A percentile compares a stretch with the other conserved stretches of the same genome.
These are phyloP conservation scores for Sarcophaga caerulescens DNA, from an alignment of 2,888 invertebrate genomes.

Conservation along the genomic window DNA sequence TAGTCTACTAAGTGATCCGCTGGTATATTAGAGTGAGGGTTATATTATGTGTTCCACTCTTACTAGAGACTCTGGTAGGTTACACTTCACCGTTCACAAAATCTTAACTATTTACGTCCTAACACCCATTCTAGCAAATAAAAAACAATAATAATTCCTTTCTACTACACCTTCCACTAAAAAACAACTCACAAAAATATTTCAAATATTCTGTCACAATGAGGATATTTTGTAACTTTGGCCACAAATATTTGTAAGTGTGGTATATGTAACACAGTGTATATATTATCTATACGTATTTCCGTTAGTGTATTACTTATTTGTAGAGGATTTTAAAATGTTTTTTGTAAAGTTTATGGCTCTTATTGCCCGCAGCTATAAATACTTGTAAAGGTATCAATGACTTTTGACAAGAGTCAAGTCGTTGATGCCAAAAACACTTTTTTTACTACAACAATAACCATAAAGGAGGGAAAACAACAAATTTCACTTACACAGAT, in stretches of 20 bases:
- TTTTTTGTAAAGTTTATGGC: background rate
- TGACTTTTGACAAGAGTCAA: background rate
- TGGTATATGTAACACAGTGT: background rate
- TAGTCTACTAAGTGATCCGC: too few species aligned
- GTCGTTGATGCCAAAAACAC: background rate
- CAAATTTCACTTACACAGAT: background rate
- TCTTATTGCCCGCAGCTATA: background rate
- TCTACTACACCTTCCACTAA: too few species aligned
- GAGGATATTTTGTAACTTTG: background rate
- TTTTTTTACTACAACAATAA: background rate
- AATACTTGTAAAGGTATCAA: background rate
- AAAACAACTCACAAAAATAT: too few species aligned
- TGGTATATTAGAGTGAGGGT: too few species aligned
- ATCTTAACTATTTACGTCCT: too few species aligned
- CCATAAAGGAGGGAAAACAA: background rate
- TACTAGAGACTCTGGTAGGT: too few species aligned
- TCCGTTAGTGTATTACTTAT: background rate
- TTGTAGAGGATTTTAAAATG: background rate
- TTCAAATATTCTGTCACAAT: background rate
- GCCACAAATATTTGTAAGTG: background rate
- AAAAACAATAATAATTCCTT: too few species aligned
- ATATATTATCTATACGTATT: background rate
- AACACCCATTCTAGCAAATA: too few species aligned
- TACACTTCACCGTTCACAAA: too few species aligned
- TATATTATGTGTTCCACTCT: too few species aligned